These are phyloP conservation scores for Apis cerana DNA, from an alignment of 1,140 invertebrate species.

Conservation along the genomic window DNA sequence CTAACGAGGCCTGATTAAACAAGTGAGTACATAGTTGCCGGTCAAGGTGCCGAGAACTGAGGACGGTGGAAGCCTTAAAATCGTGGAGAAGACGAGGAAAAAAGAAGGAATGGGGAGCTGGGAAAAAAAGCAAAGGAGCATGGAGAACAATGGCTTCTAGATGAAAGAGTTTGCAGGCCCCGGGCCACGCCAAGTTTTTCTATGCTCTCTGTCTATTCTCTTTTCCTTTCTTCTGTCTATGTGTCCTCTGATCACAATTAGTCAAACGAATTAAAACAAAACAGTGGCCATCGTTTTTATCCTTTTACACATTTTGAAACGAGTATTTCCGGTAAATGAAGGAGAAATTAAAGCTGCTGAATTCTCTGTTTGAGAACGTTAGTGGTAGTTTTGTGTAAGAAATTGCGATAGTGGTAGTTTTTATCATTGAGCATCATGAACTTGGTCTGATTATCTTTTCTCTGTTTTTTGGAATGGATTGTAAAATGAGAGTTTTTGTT, in stretches of 20 bases:
- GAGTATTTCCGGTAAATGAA: background rate
- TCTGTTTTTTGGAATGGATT: background rate
- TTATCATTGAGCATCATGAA: background rate
- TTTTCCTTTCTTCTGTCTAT: background rate
- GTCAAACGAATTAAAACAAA: conserved; percentile 58
- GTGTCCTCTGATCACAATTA: conserved; percentile 37
- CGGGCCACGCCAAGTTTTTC: conserved; percentile 37
- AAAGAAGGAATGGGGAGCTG: background rate
- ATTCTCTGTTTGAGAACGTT: background rate
- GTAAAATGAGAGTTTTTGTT: background rate
- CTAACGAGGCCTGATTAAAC: conserved; percentile 65
- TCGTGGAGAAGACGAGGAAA: background rate
- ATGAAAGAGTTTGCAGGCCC: conserved; percentile 61
- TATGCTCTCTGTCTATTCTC: conserved; percentile 35
- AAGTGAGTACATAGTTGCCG: conserved; percentile 45
- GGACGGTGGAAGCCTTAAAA: conserved; percentile 27
- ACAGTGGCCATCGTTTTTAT: conserved; percentile 51
- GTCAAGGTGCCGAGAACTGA: conserved; percentile 47
- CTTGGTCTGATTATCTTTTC: background rate
- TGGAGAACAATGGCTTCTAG: conserved; percentile 47
- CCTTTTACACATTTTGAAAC: conserved; percentile 7
- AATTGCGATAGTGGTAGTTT: background rate
- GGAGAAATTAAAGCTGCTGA: background rate
- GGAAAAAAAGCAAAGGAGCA: conserved; percentile 27
- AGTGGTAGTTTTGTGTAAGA: background rate